A percentile compares a stretch with the other conserved stretches of the same genome.
These are phyloP conservation scores for Hydropsyche betteni DNA, from an alignment of 2,888 invertebrate genomes.

Conservation along the genomic window DNA sequence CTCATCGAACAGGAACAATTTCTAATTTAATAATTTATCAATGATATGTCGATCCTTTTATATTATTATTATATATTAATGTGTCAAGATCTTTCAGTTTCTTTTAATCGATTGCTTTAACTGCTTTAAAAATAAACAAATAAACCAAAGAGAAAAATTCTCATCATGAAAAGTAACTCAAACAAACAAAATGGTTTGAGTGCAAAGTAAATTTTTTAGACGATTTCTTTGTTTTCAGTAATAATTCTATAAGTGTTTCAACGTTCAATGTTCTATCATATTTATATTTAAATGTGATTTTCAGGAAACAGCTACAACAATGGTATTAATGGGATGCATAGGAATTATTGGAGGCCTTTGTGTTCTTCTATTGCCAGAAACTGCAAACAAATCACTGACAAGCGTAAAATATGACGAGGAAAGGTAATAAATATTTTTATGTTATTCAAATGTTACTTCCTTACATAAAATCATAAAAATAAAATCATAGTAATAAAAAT, in stretches of 20 bases:
- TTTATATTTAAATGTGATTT: constrained; percentile 53
- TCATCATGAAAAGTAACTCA: too few relatives aligned
- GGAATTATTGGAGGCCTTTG: constrained; percentile 77
- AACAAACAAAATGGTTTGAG: too few relatives aligned
- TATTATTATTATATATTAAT: too few relatives aligned
- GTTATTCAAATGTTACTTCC: neutral
- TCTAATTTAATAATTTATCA: too few relatives aligned
- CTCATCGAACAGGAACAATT: too few relatives aligned
- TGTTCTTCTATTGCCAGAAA: constrained; percentile 80
- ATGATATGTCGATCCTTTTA: too few relatives aligned
- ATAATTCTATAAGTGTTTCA: constrained; percentile 1
- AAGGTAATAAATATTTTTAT: constrained; percentile 34
- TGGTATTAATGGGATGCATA: constrained; percentile 74
- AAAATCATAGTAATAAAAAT: neutral
- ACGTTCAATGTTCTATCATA: constrained; percentile 1
- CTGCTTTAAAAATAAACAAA: too few relatives aligned
- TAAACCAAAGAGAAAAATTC: too few relatives aligned
- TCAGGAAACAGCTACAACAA: constrained; percentile 72
- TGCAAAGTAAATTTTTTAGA: too few relatives aligned
- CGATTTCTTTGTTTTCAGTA: too few relatives aligned
- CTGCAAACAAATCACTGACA: constrained; percentile 67
- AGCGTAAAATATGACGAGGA: constrained; percentile 51
- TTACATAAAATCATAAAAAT: neutral
- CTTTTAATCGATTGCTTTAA: too few relatives aligned
- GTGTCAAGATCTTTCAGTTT: too few relatives aligned